Base-by-base conservation (phyloP, 2,888 invertebrate genomes). In the Anodontia alba region DNA sequence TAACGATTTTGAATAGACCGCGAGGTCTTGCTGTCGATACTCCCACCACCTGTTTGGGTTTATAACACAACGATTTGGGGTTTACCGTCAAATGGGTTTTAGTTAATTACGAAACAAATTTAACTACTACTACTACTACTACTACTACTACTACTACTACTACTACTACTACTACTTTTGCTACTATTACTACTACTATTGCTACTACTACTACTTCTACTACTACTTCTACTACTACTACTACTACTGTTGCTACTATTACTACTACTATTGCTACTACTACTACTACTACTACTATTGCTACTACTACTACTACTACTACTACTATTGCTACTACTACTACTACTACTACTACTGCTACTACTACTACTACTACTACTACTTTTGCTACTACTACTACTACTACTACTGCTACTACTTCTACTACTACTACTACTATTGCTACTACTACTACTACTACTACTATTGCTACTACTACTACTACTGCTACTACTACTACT, bases 271-370 rank as follows among this genome's bases (percentile, higher is more conserved):
- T 29, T 43, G 23, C 46, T 1, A 43, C 71, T 71, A 43, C 71
- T 71, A 43, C 71, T 71, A 43, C 71, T 71, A 23, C 71, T 71
- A 23, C 71, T 71, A 0, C 71, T 71, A 0, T 46, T 71, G 0
- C 71, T 71, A 0, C 71, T 71, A 1, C 71, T 71, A 43, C 71
- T 71, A 43, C 71, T 71, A 23, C 2, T 71, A 23, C 71, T 71
- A 0, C 71, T 71, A 0, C 71, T 71, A 23, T 46, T 71, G 0
- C 71, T 71, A 1, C 71, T 71, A 1, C 71, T 71, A 0, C 71
- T 71, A 1, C 71, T 71, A 1, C 71, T 71, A 43, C 1, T 71
- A 23, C 46, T 71, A 23, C 71, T 71, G 17, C 46, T 43, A n/a
- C 43, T 43, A 23, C 46, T 71, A n/a, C 46, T 71, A 23, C 46